phyloP scores from a whole-genome alignment of 2,113 vertebrate genomes.

The Sebastes fasciatus region DNA sequence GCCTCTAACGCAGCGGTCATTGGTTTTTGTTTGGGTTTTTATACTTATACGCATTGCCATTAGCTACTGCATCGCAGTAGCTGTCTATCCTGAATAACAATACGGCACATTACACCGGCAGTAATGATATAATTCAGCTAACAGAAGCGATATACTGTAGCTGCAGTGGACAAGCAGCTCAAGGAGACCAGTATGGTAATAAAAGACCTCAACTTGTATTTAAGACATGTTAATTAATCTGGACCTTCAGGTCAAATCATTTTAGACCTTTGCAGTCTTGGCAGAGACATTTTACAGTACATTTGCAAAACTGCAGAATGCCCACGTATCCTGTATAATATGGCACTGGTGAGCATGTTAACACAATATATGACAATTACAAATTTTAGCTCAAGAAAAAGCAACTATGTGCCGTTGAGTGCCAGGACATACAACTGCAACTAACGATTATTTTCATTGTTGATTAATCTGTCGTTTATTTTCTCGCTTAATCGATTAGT shows the following conservation, averaged over 20 bases:
- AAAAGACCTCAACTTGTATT: not conserved
- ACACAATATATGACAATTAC: not conserved
- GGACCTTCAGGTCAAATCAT: not conserved
- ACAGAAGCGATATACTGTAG: not conserved
- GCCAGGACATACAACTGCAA: not conserved
- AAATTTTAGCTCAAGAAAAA: slow-evolving; percentile 9
- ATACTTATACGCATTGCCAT: not conserved
- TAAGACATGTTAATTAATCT: not conserved
- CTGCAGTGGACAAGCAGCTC: not conserved
- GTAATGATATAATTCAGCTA: not conserved
- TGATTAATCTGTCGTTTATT: too few species aligned
- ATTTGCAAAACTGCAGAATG: not conserved
- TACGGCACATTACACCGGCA: not conserved
- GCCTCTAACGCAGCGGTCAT: slow-evolving; percentile 6
- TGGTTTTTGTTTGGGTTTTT: slow-evolving; percentile 20
- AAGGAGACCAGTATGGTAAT: not conserved
- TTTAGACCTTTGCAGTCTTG: not conserved
- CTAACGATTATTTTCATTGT: too few species aligned
- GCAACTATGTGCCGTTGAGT: not conserved
- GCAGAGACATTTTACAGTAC: not conserved
- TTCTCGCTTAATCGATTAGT: too few species aligned
- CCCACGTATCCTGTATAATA: not conserved
- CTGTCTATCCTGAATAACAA: not conserved
- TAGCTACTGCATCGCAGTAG: not conserved
- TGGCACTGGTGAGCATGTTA: not conserved